A percentile compares a stretch with the other conserved stretches of the same genome.
Conservation (phyloP, 2,888 invertebrate species). For the Tortricodes alternella region DNA sequence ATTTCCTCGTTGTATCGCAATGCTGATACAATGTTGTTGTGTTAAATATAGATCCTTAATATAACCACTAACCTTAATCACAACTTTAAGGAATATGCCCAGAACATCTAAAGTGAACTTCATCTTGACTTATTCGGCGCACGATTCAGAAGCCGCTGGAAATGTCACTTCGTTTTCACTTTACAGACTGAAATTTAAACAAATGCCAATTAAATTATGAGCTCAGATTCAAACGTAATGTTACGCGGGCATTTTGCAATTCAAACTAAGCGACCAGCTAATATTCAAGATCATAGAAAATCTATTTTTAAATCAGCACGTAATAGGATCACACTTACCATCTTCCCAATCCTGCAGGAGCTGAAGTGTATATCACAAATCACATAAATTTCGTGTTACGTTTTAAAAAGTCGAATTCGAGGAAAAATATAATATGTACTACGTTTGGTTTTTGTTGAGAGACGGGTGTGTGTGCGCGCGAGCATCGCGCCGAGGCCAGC, state of each 20-base stretch:
- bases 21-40: no score
- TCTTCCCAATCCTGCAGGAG: conserved; percentile 35
- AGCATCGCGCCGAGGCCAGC: conserved; percentile 71
- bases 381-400: conserved; percentile 46
- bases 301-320: conserved; percentile 44
- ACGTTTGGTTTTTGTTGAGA: conserved; percentile 73
- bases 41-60: no score
- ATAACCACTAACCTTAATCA: conserved; percentile 69
- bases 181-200: conserved; percentile 64
- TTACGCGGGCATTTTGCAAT: conserved; percentile 39
- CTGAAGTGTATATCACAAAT: conserved; percentile 34
- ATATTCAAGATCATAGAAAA: conserved; percentile 43
- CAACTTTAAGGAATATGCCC: conserved; percentile 79
- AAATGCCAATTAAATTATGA: conserved; percentile 44
- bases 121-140: conserved; percentile 55
- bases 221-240: conserved; percentile 21
- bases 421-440: conserved; percentile 77
- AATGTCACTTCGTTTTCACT: conserved; percentile 63
- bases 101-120: conserved; percentile 79
- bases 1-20: no score
- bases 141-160: conserved; percentile 40
- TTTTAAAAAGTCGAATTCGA: conserved; percentile 62
- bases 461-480: conserved; percentile 62
- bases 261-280: conserved; percentile 35
- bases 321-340: conserved; percentile 48